Evolutionary conservation across 1,140 invertebrate species (phyloP).

Genomic region (Lasioglossum baleicum): DNA sequence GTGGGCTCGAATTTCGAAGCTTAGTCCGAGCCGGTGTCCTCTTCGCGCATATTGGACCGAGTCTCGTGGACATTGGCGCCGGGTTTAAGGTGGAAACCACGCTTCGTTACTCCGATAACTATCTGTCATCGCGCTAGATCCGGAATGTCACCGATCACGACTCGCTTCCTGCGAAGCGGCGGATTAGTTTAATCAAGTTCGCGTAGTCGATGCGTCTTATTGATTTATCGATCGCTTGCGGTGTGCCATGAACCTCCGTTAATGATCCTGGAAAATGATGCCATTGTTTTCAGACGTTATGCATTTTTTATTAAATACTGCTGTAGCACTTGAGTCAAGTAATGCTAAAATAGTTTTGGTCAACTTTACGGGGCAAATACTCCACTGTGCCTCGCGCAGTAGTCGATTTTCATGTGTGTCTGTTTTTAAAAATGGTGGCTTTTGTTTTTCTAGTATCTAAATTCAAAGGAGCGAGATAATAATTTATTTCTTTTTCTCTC

Average conservation of each 20-base stretch:
- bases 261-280: neutral
- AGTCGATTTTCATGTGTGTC: no score
- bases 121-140: conserved; percentile 51
- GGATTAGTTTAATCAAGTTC: conserved; percentile 38
- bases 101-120: conserved; percentile 59
- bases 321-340: no score
- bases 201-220: conserved; percentile 7
- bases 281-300: neutral
- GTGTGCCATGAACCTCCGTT: neutral
- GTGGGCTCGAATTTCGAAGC: conserved; percentile 21
- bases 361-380: no score
- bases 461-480: no score
- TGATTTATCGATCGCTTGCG: conserved; percentile 16
- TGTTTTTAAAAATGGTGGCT: no score
- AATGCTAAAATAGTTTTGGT: no score
- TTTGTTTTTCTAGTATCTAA: no score
- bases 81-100: conserved; percentile 47
- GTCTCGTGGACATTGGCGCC: neutral
- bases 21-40: neutral
- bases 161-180: conserved; percentile 23
- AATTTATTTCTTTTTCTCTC: no score
- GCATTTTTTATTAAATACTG: no score
- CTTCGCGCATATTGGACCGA: conserved; percentile 6
- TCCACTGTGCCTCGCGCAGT: no score
- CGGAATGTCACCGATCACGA: conserved; percentile 38